Base-by-base conservation (phyloP, 2,113 vertebrate species). In the Apodemus sylvaticus region DNA sequence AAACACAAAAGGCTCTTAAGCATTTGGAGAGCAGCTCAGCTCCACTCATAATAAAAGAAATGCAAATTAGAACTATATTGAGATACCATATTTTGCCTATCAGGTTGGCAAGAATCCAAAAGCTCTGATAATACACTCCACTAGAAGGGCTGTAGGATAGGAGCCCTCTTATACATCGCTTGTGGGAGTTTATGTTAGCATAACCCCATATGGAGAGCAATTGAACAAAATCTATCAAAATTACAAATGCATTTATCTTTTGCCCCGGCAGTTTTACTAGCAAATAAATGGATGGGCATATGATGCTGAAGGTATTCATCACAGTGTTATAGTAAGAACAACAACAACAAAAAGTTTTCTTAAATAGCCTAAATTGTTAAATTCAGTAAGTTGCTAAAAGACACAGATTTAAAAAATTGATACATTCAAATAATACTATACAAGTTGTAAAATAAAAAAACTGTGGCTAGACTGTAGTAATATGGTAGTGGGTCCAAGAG, bases 161-260 rank as follows among this genome's bases (percentile, higher is more conserved):
- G 88, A 51, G 20, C 89, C 45, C 7, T 95, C 82, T 95, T 60
- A 26, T n/a, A 91, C 77, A 0, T 89, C 62, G 77, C 93, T 93
- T 93, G 78, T 96, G 92, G 96, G 93, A 96, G 68, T 97, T 53
- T 89, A 97, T 97, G 96, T 97, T 97, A 97, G 94, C 82, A 76
- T 93, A 97, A 96, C 93, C 94, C 95, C 97, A 97, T 96, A 97
- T 97, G 96, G 96, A 97, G 82, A 96, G 91, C 78, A 97, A 93
- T 96, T 94, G 96, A 97, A 83, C 82, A 97, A 96, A 97, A 97
- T 98, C 96, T 87, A 97, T 97, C 96, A 97, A 97, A 97, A 95
- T 98, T 97, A 97, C 66, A 94, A 97, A 95, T 89, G 96, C 93
- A 82, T 95, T 70, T 93, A 97, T 95, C 82, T 96, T 97, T 95